Evolutionary conservation across 2,888 invertebrate genomes (phyloP).

Genomic region (Coelopa pilipes): DNA sequence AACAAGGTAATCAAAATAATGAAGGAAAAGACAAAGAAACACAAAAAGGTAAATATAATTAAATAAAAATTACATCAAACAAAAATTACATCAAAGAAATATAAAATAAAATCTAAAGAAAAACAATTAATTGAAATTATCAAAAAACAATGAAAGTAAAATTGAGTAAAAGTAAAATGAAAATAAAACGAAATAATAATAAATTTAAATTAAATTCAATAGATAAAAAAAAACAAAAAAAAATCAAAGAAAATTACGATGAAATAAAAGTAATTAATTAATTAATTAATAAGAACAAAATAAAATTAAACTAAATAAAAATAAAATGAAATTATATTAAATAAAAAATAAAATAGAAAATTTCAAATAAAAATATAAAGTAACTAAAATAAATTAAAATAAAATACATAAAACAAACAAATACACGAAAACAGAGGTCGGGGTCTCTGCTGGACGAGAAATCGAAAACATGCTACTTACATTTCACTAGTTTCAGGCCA

Average conservation of each 20-base stretch:
- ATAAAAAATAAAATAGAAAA: slow-evolving; percentile 12
- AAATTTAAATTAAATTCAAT: slow-evolving; percentile 8
- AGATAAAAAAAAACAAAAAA: slow-evolving; percentile 3
- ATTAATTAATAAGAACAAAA: background rate
- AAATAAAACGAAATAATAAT: no score
- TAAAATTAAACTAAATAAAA: background rate
- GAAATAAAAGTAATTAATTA: background rate
- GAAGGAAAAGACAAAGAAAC: background rate
- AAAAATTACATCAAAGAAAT: background rate
- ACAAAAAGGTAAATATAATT: background rate
- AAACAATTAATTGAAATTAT: background rate
- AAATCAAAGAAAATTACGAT: no score
- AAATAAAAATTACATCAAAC: background rate
- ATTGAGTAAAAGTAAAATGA: background rate
- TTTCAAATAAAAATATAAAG: background rate
- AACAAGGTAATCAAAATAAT: background rate
- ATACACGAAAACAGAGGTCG: background rate
- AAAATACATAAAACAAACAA: slow-evolving; percentile 8
- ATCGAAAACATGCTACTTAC: slow-evolving; percentile 58
- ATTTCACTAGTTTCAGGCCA: slow-evolving; percentile 59
- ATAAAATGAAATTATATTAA: background rate
- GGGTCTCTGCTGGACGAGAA: no score
- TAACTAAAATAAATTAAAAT: no score
- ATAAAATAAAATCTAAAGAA: background rate
- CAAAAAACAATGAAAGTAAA: background rate